Evolutionary conservation across 2,113 vertebrate genomes (phyloP).

Genomic region (Diadophis punctatus): DNA sequence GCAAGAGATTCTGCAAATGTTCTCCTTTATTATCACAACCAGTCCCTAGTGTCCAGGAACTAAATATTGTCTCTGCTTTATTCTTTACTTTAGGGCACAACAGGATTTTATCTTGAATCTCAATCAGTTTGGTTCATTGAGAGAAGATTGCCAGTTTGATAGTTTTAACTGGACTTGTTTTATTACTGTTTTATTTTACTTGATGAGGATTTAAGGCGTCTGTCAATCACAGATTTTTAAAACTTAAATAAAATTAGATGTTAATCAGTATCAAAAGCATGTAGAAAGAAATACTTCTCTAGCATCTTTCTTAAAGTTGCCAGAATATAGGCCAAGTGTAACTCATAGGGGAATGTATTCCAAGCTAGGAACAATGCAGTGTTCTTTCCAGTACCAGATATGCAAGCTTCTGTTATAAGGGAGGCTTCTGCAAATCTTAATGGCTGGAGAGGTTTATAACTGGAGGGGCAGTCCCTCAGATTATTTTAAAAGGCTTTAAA

Average conservation of each 20-base stretch:
- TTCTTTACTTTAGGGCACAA: background rate
- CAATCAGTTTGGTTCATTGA: background rate
- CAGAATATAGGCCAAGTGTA: background rate
- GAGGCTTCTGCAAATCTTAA: background rate
- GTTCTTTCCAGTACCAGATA: background rate
- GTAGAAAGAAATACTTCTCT: background rate
- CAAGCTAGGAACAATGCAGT: background rate
- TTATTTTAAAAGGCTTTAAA: background rate
- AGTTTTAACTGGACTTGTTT: background rate
- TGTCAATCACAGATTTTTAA: background rate
- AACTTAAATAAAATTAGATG: background rate
- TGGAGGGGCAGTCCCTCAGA: background rate
- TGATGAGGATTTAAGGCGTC: background rate
- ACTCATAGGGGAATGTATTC: background rate
- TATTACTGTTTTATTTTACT: background rate
- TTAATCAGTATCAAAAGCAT: background rate
- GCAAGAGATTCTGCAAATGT: background rate
- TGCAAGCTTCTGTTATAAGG: background rate
- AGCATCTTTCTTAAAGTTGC: background rate
- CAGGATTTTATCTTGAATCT: background rate
- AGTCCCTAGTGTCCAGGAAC: background rate
- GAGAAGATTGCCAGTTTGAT: background rate
- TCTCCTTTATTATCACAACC: background rate
- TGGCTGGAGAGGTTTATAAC: background rate
- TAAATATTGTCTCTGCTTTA: background rate